Conservation (phyloP, 2,888 invertebrate genomes). For the Schizaphis graminum region DNA sequence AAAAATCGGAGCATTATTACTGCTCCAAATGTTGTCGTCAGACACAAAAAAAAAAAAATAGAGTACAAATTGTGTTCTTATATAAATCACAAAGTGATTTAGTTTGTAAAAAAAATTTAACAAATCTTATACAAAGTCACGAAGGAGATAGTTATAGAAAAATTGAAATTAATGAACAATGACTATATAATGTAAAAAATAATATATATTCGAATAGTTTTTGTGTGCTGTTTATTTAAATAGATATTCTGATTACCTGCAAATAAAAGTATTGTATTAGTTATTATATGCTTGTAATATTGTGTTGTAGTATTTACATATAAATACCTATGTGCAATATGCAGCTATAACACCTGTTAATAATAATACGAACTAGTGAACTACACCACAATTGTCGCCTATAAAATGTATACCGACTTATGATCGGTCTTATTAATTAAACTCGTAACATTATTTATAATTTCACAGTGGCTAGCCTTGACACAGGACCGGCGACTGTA, state of each 20-base stretch:
- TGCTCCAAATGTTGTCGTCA: too few relatives aligned
- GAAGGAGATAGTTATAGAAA: too few relatives aligned
- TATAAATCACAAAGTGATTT: too few relatives aligned
- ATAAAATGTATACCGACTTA: neutral
- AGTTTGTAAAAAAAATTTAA: too few relatives aligned
- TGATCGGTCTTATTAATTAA: neutral
- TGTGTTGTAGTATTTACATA: neutral
- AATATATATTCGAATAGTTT: neutral
- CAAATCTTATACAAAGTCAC: too few relatives aligned
- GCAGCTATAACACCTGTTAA: neutral
- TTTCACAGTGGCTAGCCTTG: conserved; percentile 23
- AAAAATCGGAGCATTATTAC: too few relatives aligned
- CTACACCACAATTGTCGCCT: neutral
- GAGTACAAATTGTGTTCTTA: too few relatives aligned
- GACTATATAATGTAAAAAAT: too few relatives aligned
- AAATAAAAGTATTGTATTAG: neutral
- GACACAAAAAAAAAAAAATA: too few relatives aligned
- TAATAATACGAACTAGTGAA: neutral
- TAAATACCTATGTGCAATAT: neutral
- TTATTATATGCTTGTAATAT: neutral
- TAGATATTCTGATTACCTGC: neutral
- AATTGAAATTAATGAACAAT: too few relatives aligned
- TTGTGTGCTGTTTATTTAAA: neutral
- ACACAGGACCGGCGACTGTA: neutral
- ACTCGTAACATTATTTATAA: neutral